phyloP scores from a whole-genome alignment of 2,113 vertebrate genomes.

The Larimichthys polyactis region DNA sequence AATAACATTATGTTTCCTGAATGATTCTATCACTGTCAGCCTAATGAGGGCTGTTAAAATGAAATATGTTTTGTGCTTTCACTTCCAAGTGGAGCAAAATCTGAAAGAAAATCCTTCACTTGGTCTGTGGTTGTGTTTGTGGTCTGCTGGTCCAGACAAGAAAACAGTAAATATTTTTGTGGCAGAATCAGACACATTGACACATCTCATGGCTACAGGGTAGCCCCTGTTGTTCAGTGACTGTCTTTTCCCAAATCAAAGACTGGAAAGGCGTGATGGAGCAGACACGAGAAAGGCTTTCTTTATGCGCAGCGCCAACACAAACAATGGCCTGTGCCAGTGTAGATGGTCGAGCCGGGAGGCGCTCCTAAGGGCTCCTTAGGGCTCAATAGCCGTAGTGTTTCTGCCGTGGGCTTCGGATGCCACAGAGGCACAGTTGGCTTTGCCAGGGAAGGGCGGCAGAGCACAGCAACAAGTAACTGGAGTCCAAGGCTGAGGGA shows the following conservation, averaged over 20 bases:
- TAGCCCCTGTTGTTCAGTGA: slow-evolving; percentile 13
- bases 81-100: slow-evolving; percentile 42
- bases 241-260: slow-evolving; percentile 39
- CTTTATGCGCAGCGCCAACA: slow-evolving; percentile 69
- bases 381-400: slow-evolving; percentile 66
- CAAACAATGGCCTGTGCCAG: slow-evolving; percentile 73
- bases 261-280: slow-evolving; percentile 41
- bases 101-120: slow-evolving; percentile 26
- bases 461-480: neutral
- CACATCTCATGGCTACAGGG: slow-evolving; percentile 11
- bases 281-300: slow-evolving; percentile 58
- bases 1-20: slow-evolving; percentile 68
- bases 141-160: slow-evolving; percentile 1
- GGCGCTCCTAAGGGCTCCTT: slow-evolving; percentile 55
- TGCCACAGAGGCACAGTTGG: slow-evolving; percentile 43
- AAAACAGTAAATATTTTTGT: slow-evolving; percentile 14
- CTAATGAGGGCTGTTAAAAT: slow-evolving; percentile 70
- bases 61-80: slow-evolving; percentile 43
- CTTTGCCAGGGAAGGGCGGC: slow-evolving; percentile 42
- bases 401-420: slow-evolving; percentile 53
- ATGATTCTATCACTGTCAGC: slow-evolving; percentile 55
- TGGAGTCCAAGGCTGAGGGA: slow-evolving; percentile 21
- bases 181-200: slow-evolving; percentile 19
- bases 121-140: neutral
- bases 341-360: slow-evolving; percentile 52